Evolutionary conservation across 2,797 vertebrate genomes (phyloP).

Genomic region (Xyrichtys novacula): DNA sequence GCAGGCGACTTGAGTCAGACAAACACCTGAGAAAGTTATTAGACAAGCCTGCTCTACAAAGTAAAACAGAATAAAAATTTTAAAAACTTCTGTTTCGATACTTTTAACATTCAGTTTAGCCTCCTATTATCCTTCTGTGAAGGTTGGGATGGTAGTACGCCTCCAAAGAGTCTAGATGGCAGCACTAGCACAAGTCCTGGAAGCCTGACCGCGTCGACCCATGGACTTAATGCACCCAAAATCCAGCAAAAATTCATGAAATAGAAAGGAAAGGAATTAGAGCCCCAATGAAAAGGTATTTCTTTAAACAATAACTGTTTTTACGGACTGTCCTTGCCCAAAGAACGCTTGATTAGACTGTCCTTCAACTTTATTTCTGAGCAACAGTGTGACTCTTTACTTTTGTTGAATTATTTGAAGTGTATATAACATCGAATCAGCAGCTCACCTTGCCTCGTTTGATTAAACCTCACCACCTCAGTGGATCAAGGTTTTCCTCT

Average conservation of each 20-base stretch:
- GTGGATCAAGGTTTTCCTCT: conserved; percentile 50
- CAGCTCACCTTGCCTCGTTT: conserved; percentile 30
- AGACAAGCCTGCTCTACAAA: not conserved
- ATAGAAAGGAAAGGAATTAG: not conserved
- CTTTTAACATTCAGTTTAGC: not conserved
- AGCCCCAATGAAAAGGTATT: not conserved
- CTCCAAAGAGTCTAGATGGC: conserved; percentile 70
- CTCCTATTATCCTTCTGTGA: not conserved
- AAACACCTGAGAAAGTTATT: no score
- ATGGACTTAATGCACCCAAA: not conserved
- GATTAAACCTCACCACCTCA: conserved; percentile 32
- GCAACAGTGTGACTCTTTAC: not conserved
- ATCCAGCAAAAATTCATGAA: not conserved
- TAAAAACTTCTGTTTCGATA: not conserved
- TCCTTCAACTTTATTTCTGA: no score
- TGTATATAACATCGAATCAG: not conserved
- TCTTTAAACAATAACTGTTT: no score
- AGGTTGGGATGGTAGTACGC: conserved; percentile 18
- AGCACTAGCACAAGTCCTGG: conserved; percentile 56
- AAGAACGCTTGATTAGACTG: no score
- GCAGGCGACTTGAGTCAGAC: no score
- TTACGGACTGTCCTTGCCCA: no score
- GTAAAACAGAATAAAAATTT: no score
- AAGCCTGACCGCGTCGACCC: not conserved
- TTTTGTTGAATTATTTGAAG: conserved; percentile 4